Base-by-base conservation (phyloP, 2,797 vertebrate genomes). In the Characodon lateralis region DNA sequence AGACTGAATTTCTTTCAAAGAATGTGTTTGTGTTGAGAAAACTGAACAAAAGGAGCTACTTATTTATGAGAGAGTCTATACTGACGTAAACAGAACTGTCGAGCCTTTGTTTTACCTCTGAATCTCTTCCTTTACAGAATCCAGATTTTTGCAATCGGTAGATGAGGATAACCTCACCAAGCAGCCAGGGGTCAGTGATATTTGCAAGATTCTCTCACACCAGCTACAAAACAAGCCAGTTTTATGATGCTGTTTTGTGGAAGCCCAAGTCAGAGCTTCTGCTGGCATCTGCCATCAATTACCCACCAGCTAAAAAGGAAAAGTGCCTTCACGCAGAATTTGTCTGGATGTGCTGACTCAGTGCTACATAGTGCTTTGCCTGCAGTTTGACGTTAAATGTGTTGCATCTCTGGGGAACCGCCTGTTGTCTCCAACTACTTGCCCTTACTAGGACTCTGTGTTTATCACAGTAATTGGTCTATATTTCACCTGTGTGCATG, bases 141-240 rank as follows among this genome's bases (percentile, higher is more conserved):
- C 97, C 59, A 95, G 97, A 89, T 99, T 99, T 89, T 95, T 99
- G 58, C 95, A 97, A 56, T 99, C 97, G 20, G 91, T 98, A 93
- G 96, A 97, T 50, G 97, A 97, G 89, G 98, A 99, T 89, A 99
- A 99, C 86, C 97, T 99, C 97, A 99, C 98, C 63, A 99, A 99
- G 90, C 97, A 99, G 88, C 98, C 98, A 22, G 98, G 98, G 97
- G 97, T 99, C 90, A 92, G 96, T 92, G 77, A 72, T 39, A 7
- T 76, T 77, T 68, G 20, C 55, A 20, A 78, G 65, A 85, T 24
- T 2, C 3, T 59, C n/a, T 76, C 71, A 68, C 58, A 78, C 53
- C 77, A 56, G 56, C 72, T 70, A 56, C 70, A 58, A 35, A 74
- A 72, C n/a, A 46, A 63, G 24, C 14, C 74, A 69, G 53, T 76